Percentiles rank a stretch among this genome's conserved stretches.
These are phyloP conservation scores for human DNA, from an alignment of 2,113 vertebrate genomes.

Conservation along the genomic window DNA sequence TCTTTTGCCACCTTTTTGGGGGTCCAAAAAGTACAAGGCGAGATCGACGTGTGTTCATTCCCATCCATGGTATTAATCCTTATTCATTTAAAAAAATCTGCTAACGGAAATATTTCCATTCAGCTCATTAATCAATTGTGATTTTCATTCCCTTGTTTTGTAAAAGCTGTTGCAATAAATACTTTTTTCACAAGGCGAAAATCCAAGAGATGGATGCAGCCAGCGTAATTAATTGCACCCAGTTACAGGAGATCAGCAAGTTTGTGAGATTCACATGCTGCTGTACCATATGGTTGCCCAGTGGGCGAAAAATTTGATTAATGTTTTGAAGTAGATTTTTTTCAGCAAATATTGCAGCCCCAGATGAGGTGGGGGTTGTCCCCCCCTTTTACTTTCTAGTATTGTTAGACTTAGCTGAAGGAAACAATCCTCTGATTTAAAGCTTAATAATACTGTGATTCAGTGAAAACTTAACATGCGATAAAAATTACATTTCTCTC, in stretches of 20 bases:
- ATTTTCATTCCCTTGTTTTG: conserved; percentile 96
- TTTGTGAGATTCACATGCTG: conserved; percentile 99
- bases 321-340: conserved; percentile 97
- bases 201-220: conserved; percentile 98
- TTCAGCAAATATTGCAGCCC: conserved; percentile 96
- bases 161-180: conserved; percentile 96
- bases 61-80: conserved; percentile 84
- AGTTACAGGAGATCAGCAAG: conserved; percentile 99
- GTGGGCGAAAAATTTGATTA: conserved; percentile 99
- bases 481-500: conserved; percentile 76
- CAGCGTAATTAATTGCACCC: conserved; percentile 99
- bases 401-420: conserved; percentile 81
- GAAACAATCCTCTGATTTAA: conserved; percentile 84
- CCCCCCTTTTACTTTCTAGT: conserved; percentile 82
- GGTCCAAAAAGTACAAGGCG: conserved; percentile 31
- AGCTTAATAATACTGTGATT: conserved; percentile 85
- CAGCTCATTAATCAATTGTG: conserved; percentile 98
- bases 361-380: conserved; percentile 84
- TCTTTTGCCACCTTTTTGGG: conserved; percentile 51
- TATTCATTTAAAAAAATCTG: conserved; percentile 89
- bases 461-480: conserved; percentile 77
- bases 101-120: conserved; percentile 94
- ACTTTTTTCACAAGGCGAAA: conserved; percentile 92
- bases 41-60: conserved; percentile 71
- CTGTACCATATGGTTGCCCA: conserved; percentile 99